Evolutionary conservation across 1,140 invertebrate species (phyloP), one percentile per base, ranked within the genome.

Genomic region (Rhagoletis pomonella): DNA sequence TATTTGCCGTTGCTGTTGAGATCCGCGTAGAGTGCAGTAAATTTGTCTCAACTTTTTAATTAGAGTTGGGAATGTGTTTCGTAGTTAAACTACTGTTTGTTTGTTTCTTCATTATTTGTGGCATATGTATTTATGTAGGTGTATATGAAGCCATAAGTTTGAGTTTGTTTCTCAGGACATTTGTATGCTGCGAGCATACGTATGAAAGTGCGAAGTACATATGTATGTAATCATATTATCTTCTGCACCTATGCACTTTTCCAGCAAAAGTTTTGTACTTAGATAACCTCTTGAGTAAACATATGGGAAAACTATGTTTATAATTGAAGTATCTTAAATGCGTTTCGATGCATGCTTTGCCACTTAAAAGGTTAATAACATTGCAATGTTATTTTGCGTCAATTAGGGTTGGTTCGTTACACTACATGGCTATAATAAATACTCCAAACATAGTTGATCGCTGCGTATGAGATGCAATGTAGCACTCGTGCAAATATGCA

Each of bases 41-140:
- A 47, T 73, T 73, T 73, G 67, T 73, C 67, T 73, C 67, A 73
- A 73, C 67, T 73, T 73, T 73, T 73, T 73, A 73, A 73, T 73
- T 73, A 73, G 67, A 73, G 67, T 73, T 73, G 67, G 67, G 67
- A 73, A 73, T 73, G 67, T 73, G 39, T 73, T 73, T 73, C 67
- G 17, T 73, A 73, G 67, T 73, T 73, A 44, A 73, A 47, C 67
- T 73, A 73, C 67, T 47, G 12, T 73, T 73, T 73, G 12, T 73
- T 73, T 73, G 67, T 47, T 73, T 73, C 67, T 73, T 73, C 67
- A 67, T 42, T 67, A 67, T 67, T 67, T 67, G 64, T 67, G 64
- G 64, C 64, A 67, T 67, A 29, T 29, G 29, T 29, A 29, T 29
- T 29, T 29, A 29, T 29, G 29, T 29, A 29, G 29, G 29, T 29